These are phyloP conservation scores for Octomys mimax DNA, from an alignment of 2,797 vertebrate genomes.

Conservation along the genomic window DNA sequence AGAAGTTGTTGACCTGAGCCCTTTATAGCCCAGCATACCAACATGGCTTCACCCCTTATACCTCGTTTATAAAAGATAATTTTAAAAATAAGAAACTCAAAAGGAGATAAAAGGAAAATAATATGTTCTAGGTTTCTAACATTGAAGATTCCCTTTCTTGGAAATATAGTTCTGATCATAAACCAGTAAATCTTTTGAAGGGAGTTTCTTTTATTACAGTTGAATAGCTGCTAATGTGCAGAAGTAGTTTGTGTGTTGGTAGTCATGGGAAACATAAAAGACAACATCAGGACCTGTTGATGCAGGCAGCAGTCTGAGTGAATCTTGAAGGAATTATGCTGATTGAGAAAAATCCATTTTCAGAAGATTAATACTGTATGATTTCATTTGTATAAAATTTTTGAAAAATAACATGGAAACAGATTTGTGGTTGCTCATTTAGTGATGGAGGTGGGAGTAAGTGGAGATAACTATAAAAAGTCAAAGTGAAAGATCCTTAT, in stretches of 20 bases:
- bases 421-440: not conserved
- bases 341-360: constrained; percentile 3
- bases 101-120: not conserved
- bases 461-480: not conserved
- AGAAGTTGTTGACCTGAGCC: too few species aligned
- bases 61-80: not conserved
- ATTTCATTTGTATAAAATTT: not conserved
- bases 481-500: not conserved
- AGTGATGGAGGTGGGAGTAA: not conserved
- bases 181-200: constrained; percentile 19
- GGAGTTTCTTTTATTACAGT: constrained; percentile 17
- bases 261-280: not conserved
- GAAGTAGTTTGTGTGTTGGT: constrained; percentile 27
- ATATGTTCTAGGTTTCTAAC: not conserved
- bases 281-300: not conserved
- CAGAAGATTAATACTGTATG: constrained; percentile 12
- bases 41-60: too few species aligned
- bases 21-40: too few species aligned
- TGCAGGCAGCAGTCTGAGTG: not conserved
- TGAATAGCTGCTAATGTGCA: not conserved
- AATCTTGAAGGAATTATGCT: constrained; percentile 35
- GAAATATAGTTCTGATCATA: not conserved
- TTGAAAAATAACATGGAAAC: not conserved
- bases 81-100: not conserved
- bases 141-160: constrained; percentile 16